These are phyloP conservation scores for Eupithecia inturbata DNA, from an alignment of 2,888 invertebrate species.

Conservation along the genomic window DNA sequence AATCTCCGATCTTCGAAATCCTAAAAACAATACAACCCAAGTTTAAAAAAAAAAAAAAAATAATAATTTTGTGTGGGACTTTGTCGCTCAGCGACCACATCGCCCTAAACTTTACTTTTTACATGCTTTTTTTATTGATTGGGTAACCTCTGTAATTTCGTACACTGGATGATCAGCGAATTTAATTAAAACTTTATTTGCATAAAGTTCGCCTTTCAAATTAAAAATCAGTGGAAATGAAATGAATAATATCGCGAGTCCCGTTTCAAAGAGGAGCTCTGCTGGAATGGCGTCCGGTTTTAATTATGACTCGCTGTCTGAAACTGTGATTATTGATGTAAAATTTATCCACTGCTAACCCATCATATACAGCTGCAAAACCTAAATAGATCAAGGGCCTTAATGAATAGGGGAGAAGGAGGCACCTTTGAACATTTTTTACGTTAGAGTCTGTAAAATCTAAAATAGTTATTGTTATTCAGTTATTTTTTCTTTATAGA, in stretches of 20 bases:
- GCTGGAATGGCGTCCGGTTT: slow-evolving; percentile 51
- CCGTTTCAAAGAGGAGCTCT: slow-evolving; percentile 28
- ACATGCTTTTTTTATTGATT: not conserved
- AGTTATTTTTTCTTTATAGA: too few species aligned
- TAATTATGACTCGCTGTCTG: slow-evolving; percentile 47
- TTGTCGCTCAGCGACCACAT: too few species aligned
- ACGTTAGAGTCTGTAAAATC: too few species aligned
- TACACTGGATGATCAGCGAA: not conserved
- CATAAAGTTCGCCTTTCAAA: slow-evolving; percentile 1
- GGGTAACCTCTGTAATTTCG: not conserved
- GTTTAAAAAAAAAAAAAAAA: too few species aligned
- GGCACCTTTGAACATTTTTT: too few species aligned
- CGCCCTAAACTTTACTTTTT: too few species aligned
- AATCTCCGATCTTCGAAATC: too few species aligned
- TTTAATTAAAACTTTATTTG: not conserved
- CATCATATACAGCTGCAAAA: not conserved
- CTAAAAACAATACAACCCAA: too few species aligned
- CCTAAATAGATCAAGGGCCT: too few species aligned
- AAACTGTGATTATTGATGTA: slow-evolving; percentile 2
- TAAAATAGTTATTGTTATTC: too few species aligned
- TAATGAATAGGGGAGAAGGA: too few species aligned
- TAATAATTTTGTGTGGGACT: too few species aligned
- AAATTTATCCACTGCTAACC: not conserved
- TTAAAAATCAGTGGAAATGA: slow-evolving; percentile 14
- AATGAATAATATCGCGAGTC: slow-evolving; percentile 16